Base-by-base conservation (phyloP, 2,888 invertebrate species). In the Cyclophora punctaria region DNA sequence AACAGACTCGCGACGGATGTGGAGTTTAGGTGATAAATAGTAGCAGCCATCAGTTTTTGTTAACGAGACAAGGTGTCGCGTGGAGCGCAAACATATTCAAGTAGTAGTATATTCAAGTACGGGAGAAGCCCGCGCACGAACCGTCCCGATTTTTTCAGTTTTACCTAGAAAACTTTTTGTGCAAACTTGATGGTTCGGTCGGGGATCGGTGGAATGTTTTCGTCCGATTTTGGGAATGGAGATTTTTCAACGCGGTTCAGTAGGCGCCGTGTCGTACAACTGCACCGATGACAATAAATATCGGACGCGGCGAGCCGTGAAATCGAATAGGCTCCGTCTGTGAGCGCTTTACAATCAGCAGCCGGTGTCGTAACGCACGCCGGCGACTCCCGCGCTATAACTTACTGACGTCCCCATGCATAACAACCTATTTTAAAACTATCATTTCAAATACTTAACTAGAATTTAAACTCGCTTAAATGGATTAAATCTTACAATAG, bases 221-320 rank as follows among this genome's bases (percentile, higher is more conserved):
- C 78, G 76, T 80, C 78, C 78, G 80, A 81, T 79, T 83, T 81
- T 62, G 78, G 78, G 73, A 72, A 80, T 79, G 78, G 80, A 83
- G 82, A 82, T 85, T 85, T 86, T 87, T 83, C 78, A 81, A 71
- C 82, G 82, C 78, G 83, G 84, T 84, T 86, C 85, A 83, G 81
- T 82, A 83, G 83, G 82, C 83, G 75, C 77, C 83, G 82, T 84
- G 87, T 85, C 86, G 84, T 85, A 82, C 84, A 80, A 85, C 80
- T 86, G 84, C 83, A 85, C 83, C 86, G 87, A 86, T 87, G 87
- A 87, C 85, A 87, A 87, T 88, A 88, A 88, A 88, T 87, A 87
- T 85, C 83, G 79, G 71, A 70, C 73, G 87, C 86, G 84, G 75
- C 84, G 84, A 87, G 87, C 84, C 88, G 82, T 88, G 87, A 87